Conservation (phyloP, 2,888 invertebrate species). For the Teinopalpus imperialis region DNA sequence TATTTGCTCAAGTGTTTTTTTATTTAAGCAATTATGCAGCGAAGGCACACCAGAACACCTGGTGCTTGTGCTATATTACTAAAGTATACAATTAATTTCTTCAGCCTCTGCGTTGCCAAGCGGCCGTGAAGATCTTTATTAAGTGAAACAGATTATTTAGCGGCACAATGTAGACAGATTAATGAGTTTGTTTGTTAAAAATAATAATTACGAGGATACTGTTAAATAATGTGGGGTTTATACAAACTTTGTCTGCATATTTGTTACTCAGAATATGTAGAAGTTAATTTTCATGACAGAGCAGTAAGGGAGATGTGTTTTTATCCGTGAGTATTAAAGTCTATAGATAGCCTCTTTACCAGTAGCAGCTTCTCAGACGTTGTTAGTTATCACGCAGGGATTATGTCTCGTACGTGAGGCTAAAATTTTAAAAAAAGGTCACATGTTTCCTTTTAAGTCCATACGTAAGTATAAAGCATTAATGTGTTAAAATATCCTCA, state of each 20-base stretch:
- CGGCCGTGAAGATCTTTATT: constrained; percentile 29
- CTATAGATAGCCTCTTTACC: too few relatives aligned
- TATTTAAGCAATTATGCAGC: neutral
- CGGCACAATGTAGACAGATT: constrained; percentile 26
- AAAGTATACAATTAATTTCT: constrained; percentile 19
- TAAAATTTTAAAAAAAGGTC: too few relatives aligned
- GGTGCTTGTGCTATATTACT: constrained; percentile 3
- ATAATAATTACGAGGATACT: constrained; percentile 16
- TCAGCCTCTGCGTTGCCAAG: constrained; percentile 12
- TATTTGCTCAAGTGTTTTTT: neutral
- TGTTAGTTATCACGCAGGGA: too few relatives aligned
- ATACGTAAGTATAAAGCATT: too few relatives aligned
- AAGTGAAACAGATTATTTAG: constrained; percentile 33
- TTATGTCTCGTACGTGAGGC: too few relatives aligned
- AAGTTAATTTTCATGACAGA: too few relatives aligned
- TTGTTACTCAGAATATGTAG: neutral
- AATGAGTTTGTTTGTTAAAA: constrained; percentile 29
- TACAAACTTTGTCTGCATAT: neutral
- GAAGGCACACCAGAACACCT: constrained; percentile 4
- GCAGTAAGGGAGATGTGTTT: too few relatives aligned
- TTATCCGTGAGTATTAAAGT: too few relatives aligned
- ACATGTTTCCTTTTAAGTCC: too few relatives aligned
- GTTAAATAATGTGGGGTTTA: constrained; percentile 13
- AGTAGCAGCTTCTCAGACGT: too few relatives aligned
- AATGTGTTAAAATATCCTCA: too few relatives aligned